Evolutionary conservation across 1,140 invertebrate genomes (phyloP), one percentile per base, ranked within the genome.

Genomic region (Drosophila ercepeae): DNA sequence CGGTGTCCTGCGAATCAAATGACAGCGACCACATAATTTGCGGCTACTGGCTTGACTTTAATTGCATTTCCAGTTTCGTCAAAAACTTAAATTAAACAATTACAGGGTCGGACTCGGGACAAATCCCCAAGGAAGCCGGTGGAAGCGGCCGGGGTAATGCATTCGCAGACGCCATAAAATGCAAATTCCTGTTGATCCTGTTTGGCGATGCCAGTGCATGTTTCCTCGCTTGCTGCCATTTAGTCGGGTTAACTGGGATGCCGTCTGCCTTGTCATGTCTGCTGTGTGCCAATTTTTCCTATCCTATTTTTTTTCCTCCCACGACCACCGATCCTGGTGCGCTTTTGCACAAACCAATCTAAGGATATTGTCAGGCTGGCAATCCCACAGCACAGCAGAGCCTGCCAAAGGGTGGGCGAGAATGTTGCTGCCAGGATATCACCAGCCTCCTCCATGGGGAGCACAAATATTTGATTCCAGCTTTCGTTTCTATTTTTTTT

Each of bases 181-280:
- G 84, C 84, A 89, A 89, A 89, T 89, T 89, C 79, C 76, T 84
- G 79, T 72, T 89, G 84, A 89, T 89, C 86, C 86, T 81, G 81
- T 89, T 89, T 74, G 74, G 74, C 77, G 64, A 75, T 89, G 86
- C 77, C 71, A 75, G 39, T 67, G 78, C 84, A 89, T 89, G 78
- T 82, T 71, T 2, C 65, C 81, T 45, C 54, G 73, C 23, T 49
- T 55, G 49, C 74, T 75, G 83, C 61, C 82, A 78, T 81, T 86
- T 86, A 81, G 75, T 60, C 58, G 58, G 46, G 64, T 68, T 68
- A 68, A 68, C 61, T 53, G 64, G 63, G 42, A 39, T 36, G 64
- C 60, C 36, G 60, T 57, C 65, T 70, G 65, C 53, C 74, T 60
- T 88, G 64, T 82, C 82, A 75, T 82, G 82, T 89, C 82, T 63